Percentiles rank a stretch among this genome's conserved stretches.
Evolutionary conservation across 2,797 vertebrate species (phyloP).

Genomic region (Trachops cirrhosus): DNA sequence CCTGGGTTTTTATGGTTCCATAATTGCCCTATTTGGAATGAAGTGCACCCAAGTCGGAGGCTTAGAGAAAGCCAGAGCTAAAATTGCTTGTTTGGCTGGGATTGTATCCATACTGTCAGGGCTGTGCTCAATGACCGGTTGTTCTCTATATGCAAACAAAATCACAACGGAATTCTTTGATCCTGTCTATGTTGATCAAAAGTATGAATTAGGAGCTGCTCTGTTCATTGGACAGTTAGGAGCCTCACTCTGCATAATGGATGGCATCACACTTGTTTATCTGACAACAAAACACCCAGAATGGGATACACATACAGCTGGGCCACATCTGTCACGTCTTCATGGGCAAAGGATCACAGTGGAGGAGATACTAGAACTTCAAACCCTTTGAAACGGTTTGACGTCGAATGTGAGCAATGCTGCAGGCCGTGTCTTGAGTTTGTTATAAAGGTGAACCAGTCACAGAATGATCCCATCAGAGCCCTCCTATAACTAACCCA

Average conservation of each 20-base stretch:
- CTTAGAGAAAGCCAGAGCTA: slow-evolving; percentile 91
- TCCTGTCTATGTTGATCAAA: slow-evolving; percentile 92
- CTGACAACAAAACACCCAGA: slow-evolving; percentile 82
- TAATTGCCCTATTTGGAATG: slow-evolving; percentile 94
- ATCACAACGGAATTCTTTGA: slow-evolving; percentile 97
- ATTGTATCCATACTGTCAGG: slow-evolving; percentile 92
- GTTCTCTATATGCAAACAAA: slow-evolving; percentile 95
- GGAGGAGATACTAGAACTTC: slow-evolving; percentile 81
- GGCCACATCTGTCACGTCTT: slow-evolving; percentile 87
- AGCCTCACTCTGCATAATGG: slow-evolving; percentile 91
- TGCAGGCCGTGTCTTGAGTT: slow-evolving; percentile 49
- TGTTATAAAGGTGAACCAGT: slow-evolving; percentile 66
- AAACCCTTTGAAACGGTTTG: slow-evolving; percentile 90
- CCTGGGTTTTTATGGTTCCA: slow-evolving; percentile 92
- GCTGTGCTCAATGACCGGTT: slow-evolving; percentile 91
- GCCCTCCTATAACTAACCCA: slow-evolving; percentile 65
- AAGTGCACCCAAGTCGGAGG: slow-evolving; percentile 97
- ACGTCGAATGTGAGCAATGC: slow-evolving; percentile 85
- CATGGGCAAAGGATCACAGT: slow-evolving; percentile 83
- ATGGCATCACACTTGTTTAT: slow-evolving; percentile 91
- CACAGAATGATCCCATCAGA: slow-evolving; percentile 61
- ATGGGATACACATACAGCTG: slow-evolving; percentile 85
- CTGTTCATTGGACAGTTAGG: slow-evolving; percentile 96
- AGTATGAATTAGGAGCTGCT: slow-evolving; percentile 96
- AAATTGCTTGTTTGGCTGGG: slow-evolving; percentile 91